These are phyloP conservation scores for Epirrita christyi DNA, from an alignment of 2,888 invertebrate species.

Conservation along the genomic window DNA sequence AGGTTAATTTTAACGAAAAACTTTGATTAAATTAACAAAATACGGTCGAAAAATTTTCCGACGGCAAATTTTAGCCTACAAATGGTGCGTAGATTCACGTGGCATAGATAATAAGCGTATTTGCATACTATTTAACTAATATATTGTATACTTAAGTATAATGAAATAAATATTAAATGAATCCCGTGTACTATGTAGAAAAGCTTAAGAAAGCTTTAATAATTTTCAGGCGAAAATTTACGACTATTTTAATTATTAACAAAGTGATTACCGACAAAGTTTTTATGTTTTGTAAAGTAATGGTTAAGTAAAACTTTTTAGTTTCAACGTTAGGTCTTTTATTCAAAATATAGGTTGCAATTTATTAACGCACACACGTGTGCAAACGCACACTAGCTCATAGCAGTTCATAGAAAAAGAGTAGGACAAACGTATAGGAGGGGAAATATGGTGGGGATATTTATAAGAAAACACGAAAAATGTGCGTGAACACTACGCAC, in stretches of 20 bases:
- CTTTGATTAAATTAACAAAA: constrained; percentile 28
- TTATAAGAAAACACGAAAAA: constrained; percentile 78
- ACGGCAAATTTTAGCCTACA: constrained; percentile 81
- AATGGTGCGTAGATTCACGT: constrained; percentile 53
- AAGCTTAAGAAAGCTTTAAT: neutral
- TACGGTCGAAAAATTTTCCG: constrained; percentile 65
- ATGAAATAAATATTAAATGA: neutral
- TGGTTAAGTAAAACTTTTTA: constrained; percentile 9
- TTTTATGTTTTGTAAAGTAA: neutral
- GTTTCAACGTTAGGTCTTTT: constrained; percentile 67
- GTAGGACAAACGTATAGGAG: constrained; percentile 78
- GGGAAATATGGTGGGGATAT: constrained; percentile 69
- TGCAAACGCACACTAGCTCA: constrained; percentile 58
- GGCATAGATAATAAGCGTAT: constrained; percentile 36
- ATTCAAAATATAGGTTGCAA: constrained; percentile 82
- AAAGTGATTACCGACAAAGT: neutral
- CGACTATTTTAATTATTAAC: too few species aligned
- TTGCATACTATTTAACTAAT: constrained; percentile 16
- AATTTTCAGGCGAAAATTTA: neutral
- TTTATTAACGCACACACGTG: constrained; percentile 75
- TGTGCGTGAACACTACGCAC: constrained; percentile 77
- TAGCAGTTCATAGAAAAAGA: constrained; percentile 76
- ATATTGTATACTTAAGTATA: neutral
- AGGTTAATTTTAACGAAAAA: constrained; percentile 7
- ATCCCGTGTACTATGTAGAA: neutral